Evolutionary conservation across 1,140 invertebrate species (phyloP).

Genomic region (Spodoptera litura): DNA sequence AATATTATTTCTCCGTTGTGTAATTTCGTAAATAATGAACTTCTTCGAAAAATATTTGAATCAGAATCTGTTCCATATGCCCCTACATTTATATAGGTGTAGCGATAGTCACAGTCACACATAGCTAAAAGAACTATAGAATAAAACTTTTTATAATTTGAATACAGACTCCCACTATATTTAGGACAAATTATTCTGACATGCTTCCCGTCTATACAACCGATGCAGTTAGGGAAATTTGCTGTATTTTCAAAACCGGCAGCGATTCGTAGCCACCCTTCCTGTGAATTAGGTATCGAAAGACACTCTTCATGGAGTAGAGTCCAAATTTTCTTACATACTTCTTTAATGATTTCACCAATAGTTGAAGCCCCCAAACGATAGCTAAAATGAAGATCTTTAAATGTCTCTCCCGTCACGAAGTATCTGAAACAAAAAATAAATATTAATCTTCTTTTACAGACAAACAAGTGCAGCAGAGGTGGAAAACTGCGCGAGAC

Average conservation of each 20-base stretch:
- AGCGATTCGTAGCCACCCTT: not conserved
- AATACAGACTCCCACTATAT: slow-evolving; percentile 12
- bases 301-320: slow-evolving; percentile 7
- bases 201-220: slow-evolving; percentile 5
- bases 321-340: slow-evolving; percentile 6
- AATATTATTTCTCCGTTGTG: not conserved
- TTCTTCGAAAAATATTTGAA: not conserved
- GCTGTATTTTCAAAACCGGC: not conserved
- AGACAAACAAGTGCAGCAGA: slow-evolving; percentile 8
- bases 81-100: slow-evolving; percentile 15
- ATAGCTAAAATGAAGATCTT: slow-evolving; percentile 18
- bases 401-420: slow-evolving; percentile 4
- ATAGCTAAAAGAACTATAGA: slow-evolving; percentile 25
- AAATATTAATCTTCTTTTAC: slow-evolving; percentile 11
- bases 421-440: slow-evolving; percentile 28
- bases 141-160: slow-evolving; percentile 29
- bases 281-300: not conserved
- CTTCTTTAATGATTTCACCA: slow-evolving; percentile 3
- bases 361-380: slow-evolving; percentile 3
- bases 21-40: not conserved
- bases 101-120: slow-evolving; percentile 22
- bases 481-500: slow-evolving; percentile 6
- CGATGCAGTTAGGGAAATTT: slow-evolving; percentile 27
- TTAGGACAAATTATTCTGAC: slow-evolving; percentile 6
- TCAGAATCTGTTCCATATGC: slow-evolving; percentile 10